Base-by-base conservation (phyloP, 2,797 vertebrate species). In the Xiphophorus birchmanni region DNA sequence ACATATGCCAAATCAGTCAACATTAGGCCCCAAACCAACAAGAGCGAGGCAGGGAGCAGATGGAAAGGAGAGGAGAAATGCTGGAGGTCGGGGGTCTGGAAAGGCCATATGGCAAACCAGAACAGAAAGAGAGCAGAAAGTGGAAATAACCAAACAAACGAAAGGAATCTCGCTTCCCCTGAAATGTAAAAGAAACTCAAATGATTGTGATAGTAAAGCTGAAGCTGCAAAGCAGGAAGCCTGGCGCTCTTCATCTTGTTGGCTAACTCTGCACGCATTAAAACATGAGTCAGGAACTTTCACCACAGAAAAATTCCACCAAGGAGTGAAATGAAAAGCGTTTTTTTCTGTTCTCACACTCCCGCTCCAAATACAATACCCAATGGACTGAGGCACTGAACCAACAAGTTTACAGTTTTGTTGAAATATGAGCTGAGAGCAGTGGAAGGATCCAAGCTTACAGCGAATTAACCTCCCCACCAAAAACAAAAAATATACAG, bases 81-180 rank as follows among this genome's bases (percentile, higher is more conserved):
- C 75, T 82, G 89, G 87, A 88, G 91, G 91, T 91, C 90, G 84
- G 86, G 52, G 85, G 89, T 89, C 86, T 89, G 84, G 83, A 80
- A 69, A 78, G 35, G 88, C 56, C 94, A 95, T 94, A 93, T 95
- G 94, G 92, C 83, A 79, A 83, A 86, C 74, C 80, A 82, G 87
- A 80, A 72, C 35, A n/a, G 23, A 77, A 81, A 84, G 80, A 48
- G 77, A 77, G 77, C n/a, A 13, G 35, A 67, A 78, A 40, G 6
- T 47, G 84, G 77, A 76, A 52, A 67, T 48, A 48, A 15, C 52
- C 71, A 48, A 71, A 58, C 48, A 47, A 65, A 48, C 79, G 35
- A 60, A 86, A 48, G 72, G 35, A 75, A 81, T 74, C 29, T 50
- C 26, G n/a, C n/a, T 76, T 42, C 17, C 10, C 6, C 6, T 8